Evolutionary conservation across 2,888 invertebrate species (phyloP).

Genomic region (Acronicta aceris): DNA sequence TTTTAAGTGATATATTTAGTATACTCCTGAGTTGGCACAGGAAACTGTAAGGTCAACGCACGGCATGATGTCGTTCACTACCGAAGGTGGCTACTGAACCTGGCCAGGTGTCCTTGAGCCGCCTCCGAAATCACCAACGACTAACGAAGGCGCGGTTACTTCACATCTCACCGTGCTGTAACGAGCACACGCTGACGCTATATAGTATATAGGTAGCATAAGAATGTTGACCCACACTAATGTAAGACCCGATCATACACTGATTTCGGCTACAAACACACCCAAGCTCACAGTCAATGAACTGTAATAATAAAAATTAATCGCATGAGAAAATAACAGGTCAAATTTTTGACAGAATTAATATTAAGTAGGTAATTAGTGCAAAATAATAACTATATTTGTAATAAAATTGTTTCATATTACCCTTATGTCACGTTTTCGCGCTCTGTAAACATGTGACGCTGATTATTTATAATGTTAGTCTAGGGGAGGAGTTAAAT

Average conservation of each 20-base stretch:
- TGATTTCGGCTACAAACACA: constrained; percentile 62
- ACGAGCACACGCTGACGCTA: constrained; percentile 64
- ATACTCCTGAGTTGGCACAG: constrained; percentile 79
- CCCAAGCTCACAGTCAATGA: constrained; percentile 67
- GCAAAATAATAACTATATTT: constrained; percentile 14
- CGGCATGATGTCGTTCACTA: constrained; percentile 86
- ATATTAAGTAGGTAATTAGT: not conserved
- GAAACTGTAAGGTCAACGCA: constrained; percentile 84
- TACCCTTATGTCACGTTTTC: constrained; percentile 28
- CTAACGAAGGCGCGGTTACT: constrained; percentile 66
- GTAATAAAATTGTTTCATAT: constrained; percentile 7
- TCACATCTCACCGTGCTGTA: constrained; percentile 60
- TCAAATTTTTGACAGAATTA: constrained; percentile 29
- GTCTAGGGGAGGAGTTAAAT: constrained; percentile 9
- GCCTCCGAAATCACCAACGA: constrained; percentile 79
- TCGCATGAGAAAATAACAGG: constrained; percentile 49
- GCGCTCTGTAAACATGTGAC: constrained; percentile 24
- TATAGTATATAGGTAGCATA: constrained; percentile 48
- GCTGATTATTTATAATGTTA: constrained; percentile 13
- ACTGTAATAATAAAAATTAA: constrained; percentile 66
- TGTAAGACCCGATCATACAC: constrained; percentile 41
- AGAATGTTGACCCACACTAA: constrained; percentile 70
- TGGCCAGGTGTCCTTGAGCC: constrained; percentile 85
- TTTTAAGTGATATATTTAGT: constrained; percentile 71
- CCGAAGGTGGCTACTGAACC: constrained; percentile 86